Evolutionary conservation across 2,797 vertebrate species (phyloP).

Genomic region (Falco columbarius): DNA sequence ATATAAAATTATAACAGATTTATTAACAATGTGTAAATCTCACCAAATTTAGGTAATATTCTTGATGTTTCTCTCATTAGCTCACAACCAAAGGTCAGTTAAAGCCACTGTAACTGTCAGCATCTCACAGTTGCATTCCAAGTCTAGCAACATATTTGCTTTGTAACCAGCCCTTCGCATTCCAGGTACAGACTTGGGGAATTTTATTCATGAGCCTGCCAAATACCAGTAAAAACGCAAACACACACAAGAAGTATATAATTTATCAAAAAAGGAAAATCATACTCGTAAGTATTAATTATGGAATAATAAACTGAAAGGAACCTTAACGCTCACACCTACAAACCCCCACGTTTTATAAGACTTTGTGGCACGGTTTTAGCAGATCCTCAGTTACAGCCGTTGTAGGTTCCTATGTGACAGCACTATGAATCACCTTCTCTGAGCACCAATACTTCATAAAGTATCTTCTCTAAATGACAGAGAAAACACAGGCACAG

Average conservation of each 20-base stretch:
- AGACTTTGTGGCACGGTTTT: not conserved
- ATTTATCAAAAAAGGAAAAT: not conserved
- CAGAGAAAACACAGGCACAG: not conserved
- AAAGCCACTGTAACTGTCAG: not conserved
- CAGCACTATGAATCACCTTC: not conserved
- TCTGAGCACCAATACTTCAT: not conserved
- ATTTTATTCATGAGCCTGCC: not conserved
- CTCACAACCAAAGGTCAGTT: not conserved
- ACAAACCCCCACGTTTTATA: not conserved
- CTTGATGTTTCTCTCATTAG: not conserved
- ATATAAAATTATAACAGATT: not conserved
- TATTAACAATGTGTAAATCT: not conserved
- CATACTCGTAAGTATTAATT: not conserved
- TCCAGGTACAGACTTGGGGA: not conserved
- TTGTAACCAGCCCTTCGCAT: not conserved
- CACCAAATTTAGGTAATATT: not conserved
- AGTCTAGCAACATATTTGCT: not conserved
- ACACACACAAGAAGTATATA: not conserved
- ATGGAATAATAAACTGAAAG: not conserved
- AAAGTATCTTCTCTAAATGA: not conserved
- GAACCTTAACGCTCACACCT: not conserved
- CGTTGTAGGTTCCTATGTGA: not conserved
- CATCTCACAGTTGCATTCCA: not conserved
- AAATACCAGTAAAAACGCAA: not conserved
- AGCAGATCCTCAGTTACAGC: not conserved